Evolutionary conservation across 2,113 vertebrate species (phyloP).

Genomic region (Paramormyrops kingsleyae): DNA sequence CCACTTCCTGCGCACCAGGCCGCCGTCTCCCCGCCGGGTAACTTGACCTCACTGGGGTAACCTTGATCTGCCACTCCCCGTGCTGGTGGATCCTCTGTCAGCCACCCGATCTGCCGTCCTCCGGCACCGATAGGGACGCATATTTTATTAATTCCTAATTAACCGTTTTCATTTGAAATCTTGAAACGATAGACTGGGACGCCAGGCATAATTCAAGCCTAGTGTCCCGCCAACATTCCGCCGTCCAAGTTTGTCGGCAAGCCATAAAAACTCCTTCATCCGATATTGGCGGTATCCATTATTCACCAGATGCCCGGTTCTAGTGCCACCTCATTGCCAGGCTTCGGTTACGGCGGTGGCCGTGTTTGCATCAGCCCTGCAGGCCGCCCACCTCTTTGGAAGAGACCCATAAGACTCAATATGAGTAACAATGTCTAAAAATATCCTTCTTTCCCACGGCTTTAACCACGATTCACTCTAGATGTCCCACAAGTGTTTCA

Average conservation of each 20-base stretch:
- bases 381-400: not conserved
- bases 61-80: constrained; percentile 43
- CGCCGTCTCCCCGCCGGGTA: constrained; percentile 30
- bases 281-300: constrained; percentile 51
- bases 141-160: constrained; percentile 73
- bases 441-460: not conserved
- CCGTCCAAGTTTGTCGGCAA: constrained; percentile 45
- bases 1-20: constrained; percentile 30
- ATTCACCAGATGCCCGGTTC: constrained; percentile 58
- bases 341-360: constrained; percentile 19
- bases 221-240: constrained; percentile 37
- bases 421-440: not conserved
- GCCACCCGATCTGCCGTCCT: constrained; percentile 56
- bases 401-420: not conserved
- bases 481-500: not conserved
- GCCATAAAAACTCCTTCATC: constrained; percentile 44
- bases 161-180: constrained; percentile 63
- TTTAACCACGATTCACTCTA: not conserved
- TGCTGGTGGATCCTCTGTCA: constrained; percentile 37
- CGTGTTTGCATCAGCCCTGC: not conserved
- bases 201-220: constrained; percentile 52
- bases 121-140: constrained; percentile 58
- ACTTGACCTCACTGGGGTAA: constrained; percentile 40
- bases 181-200: constrained; percentile 54
- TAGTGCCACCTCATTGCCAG: constrained; percentile 25